Conservation (phyloP, 2,113 vertebrate genomes). For the Leptobrachium leishanense region DNA sequence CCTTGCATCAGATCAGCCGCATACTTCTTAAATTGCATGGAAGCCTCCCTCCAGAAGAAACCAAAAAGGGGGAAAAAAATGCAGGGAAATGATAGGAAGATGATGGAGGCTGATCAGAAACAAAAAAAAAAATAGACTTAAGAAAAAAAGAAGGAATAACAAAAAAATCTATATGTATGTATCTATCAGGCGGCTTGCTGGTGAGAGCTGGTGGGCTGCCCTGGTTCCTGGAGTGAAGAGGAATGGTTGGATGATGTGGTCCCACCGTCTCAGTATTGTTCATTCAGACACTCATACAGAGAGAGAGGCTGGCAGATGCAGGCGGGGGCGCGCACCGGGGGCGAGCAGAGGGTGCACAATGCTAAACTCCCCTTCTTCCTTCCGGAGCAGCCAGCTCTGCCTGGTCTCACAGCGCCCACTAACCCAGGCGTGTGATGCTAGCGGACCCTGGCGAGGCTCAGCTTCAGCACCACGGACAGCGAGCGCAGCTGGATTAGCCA, state of each 20-base stretch:
- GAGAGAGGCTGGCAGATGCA: conserved; percentile 47
- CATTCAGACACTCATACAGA: conserved; percentile 50
- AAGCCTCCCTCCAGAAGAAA: not conserved
- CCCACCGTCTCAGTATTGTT: conserved; percentile 63
- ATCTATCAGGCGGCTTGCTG: conserved; percentile 54
- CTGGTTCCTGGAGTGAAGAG: conserved; percentile 64
- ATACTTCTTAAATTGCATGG: conserved; percentile 59
- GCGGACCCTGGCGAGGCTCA: not conserved
- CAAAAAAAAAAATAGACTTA: not conserved
- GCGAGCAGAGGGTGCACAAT: conserved; percentile 18
- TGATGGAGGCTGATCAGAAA: conserved; percentile 50
- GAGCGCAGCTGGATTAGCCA: not conserved
- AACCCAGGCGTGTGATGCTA: not conserved
- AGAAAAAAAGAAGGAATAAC: too few relatives aligned
- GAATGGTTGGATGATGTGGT: conserved; percentile 65
- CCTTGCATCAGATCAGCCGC: conserved; percentile 76
- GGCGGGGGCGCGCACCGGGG: conserved; percentile 44
- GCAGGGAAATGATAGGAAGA: conserved; percentile 6
- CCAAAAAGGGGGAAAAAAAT: conserved; percentile 35
- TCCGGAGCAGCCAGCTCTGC: conserved; percentile 19
- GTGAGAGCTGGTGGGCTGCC: conserved; percentile 53
- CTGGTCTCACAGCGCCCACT: conserved; percentile 15
- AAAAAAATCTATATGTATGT: too few relatives aligned
- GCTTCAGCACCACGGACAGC: conserved; percentile 76
- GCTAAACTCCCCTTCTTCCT: conserved; percentile 3